A percentile compares a stretch with the other conserved stretches of the same genome.
Conservation (phyloP, 2,797 vertebrate genomes). For the Ctenopoma kingsleyae region DNA sequence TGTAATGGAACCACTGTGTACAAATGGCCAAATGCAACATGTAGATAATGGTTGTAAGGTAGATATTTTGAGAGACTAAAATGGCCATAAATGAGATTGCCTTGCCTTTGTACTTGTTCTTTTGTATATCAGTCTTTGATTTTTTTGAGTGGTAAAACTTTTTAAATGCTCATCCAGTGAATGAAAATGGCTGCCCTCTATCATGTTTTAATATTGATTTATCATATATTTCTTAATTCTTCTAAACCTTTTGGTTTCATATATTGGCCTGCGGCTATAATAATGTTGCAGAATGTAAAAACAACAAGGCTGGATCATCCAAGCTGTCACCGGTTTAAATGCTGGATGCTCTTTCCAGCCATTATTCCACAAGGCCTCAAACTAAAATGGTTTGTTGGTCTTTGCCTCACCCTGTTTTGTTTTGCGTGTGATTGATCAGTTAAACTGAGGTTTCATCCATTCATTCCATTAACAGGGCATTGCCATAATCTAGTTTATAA, state of each 20-base stretch:
- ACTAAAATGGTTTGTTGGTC: slow-evolving; percentile 38
- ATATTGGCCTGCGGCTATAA: slow-evolving; percentile 62
- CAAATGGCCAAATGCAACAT: slow-evolving; percentile 91
- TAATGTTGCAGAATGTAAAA: slow-evolving; percentile 66
- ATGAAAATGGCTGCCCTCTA: slow-evolving; percentile 76
- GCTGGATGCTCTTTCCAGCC: slow-evolving; percentile 66
- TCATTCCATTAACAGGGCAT: slow-evolving; percentile 68
- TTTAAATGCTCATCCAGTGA: slow-evolving; percentile 72
- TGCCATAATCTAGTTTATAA: slow-evolving; percentile 63
- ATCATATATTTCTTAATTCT: slow-evolving; percentile 76
- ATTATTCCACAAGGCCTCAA: slow-evolving; percentile 35
- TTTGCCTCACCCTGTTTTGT: slow-evolving; percentile 38
- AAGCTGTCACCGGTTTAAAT: slow-evolving; percentile 60
- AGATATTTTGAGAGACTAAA: slow-evolving; percentile 86
- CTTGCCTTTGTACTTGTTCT: slow-evolving; percentile 90
- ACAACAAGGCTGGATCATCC: slow-evolving; percentile 56
- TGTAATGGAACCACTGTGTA: slow-evolving; percentile 89
- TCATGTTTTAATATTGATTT: slow-evolving; percentile 65
- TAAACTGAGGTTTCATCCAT: slow-evolving; percentile 53
- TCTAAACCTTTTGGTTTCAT: slow-evolving; percentile 52
- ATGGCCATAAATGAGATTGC: slow-evolving; percentile 90
- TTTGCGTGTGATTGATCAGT: slow-evolving; percentile 32
- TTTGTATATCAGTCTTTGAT: slow-evolving; percentile 74
- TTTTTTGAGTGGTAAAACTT: slow-evolving; percentile 70
- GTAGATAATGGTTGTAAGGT: slow-evolving; percentile 90